Conservation (phyloP, 2,113 vertebrate species). For the Nanorana parkeri region DNA sequence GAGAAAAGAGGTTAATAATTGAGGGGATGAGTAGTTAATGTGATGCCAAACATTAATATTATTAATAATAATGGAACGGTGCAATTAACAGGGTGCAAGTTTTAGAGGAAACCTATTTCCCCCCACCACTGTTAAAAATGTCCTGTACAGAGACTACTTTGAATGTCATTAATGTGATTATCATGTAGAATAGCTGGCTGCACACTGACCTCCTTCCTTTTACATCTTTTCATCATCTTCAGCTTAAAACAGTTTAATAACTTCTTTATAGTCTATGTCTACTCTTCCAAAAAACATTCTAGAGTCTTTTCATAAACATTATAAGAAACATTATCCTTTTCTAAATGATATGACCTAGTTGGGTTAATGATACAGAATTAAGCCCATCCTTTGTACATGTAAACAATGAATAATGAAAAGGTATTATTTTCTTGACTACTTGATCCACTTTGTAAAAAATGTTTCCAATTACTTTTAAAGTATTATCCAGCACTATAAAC, state of each 20-base stretch:
- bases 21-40: too few species aligned
- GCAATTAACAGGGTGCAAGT: too few species aligned
- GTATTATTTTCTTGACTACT: too few species aligned
- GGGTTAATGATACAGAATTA: not conserved
- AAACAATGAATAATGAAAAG: too few species aligned
- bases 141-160: too few species aligned
- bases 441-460: slow-evolving; percentile 3
- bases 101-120: too few species aligned
- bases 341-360: not conserved
- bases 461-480: not conserved
- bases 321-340: not conserved
- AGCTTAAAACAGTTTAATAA: not conserved
- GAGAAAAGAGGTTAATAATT: too few species aligned
- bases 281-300: not conserved
- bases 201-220: not conserved
- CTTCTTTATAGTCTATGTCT: not conserved
- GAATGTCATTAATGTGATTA: too few species aligned
- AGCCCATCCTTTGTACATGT: not conserved
- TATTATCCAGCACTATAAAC: not conserved
- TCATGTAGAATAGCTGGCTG: too few species aligned
- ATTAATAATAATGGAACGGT: too few species aligned
- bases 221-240: slow-evolving; percentile 15
- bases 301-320: not conserved
- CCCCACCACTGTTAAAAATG: too few species aligned
- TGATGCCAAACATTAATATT: too few species aligned